phyloP scores from a whole-genome alignment of 1,140 invertebrate genomes.

The Apis cerana region DNA sequence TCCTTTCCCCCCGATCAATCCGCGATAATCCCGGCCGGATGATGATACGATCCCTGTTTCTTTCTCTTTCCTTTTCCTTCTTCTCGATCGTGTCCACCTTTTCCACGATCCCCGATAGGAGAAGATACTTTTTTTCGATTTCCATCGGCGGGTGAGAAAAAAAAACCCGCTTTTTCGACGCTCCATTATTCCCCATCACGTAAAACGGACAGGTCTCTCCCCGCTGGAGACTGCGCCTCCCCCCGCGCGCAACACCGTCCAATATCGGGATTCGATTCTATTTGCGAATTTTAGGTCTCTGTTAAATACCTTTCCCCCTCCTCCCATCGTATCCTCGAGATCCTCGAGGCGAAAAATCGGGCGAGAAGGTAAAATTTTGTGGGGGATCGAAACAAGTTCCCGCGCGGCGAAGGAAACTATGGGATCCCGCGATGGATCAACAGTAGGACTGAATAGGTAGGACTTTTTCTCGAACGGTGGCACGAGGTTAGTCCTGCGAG shows the following conservation, averaged over 20 bases:
- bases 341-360: no score
- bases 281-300: neutral
- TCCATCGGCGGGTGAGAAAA: neutral
- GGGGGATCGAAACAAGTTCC: no score
- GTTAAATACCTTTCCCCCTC: neutral
- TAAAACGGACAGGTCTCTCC: neutral
- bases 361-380: no score
- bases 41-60: no score
- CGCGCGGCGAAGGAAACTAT: no score
- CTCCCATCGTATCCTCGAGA: neutral
- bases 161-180: neutral
- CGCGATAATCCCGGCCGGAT: neutral
- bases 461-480: conserved; percentile 50
- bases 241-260: neutral
- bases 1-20: conserved; percentile 1
- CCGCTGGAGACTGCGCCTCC: neutral
- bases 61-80: no score
- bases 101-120: no score
- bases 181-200: conserved; percentile 23
- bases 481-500: conserved; percentile 42
- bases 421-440: conserved; percentile 63
- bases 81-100: no score
- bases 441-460: conserved; percentile 43
- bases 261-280: neutral
- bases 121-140: neutral